Evolutionary conservation across 2,888 invertebrate species (phyloP).

Genomic region (Conistra vaccinii): DNA sequence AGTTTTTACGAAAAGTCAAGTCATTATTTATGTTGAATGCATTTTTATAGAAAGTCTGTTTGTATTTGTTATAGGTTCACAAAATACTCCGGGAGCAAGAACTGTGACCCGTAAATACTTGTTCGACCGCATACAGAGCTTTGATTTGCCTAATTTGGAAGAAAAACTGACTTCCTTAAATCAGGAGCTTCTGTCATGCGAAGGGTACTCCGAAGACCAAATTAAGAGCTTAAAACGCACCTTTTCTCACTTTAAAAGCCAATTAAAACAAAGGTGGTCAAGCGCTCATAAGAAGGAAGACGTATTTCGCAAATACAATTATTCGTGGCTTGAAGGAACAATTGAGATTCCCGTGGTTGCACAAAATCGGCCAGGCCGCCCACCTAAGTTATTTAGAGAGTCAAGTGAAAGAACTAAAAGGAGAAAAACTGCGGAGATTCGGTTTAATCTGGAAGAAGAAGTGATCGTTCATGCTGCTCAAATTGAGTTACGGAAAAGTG

Average conservation of each 20-base stretch:
- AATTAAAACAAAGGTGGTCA: neutral
- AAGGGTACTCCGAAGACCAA: neutral
- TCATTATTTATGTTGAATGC: neutral
- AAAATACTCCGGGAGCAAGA: neutral
- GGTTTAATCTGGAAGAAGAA: neutral
- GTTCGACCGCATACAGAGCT: neutral
- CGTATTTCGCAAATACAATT: neutral
- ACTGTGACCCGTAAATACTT: constrained; percentile 3
- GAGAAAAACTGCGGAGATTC: neutral
- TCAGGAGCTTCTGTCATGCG: neutral
- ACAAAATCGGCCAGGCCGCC: neutral
- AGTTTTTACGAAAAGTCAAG: neutral
- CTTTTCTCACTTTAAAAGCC: constrained; percentile 3
- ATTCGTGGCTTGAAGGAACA: neutral
- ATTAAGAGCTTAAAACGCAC: neutral
- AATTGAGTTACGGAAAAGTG: neutral
- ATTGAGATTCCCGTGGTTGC: neutral
- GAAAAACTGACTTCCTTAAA: neutral
- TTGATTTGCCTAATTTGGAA: neutral
- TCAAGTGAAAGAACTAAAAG: neutral
- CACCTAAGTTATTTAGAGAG: neutral
- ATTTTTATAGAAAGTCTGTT: neutral
- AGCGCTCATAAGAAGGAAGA: neutral
- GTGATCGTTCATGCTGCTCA: neutral
- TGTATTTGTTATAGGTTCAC: neutral